Conservation (phyloP, 2,797 vertebrate species). For the Sphaeramia orbicularis region DNA sequence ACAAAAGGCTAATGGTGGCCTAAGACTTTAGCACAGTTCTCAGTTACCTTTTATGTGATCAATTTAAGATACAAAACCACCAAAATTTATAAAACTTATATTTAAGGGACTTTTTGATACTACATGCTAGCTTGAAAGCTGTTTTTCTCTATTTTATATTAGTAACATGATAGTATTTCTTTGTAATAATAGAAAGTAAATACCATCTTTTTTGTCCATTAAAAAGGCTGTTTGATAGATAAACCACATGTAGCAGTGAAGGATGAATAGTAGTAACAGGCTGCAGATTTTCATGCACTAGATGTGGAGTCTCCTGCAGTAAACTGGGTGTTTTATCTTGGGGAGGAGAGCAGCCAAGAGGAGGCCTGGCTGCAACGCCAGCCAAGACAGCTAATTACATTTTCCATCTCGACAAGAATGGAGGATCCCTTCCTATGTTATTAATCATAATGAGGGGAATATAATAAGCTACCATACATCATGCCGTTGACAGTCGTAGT, state of each 20-base stretch:
- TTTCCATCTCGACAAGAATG: slow-evolving; percentile 84
- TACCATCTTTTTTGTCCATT: too few relatives aligned
- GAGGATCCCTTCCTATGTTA: slow-evolving; percentile 84
- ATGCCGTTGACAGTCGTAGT: slow-evolving; percentile 78
- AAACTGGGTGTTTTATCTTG: slow-evolving; percentile 72
- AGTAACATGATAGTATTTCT: too few relatives aligned
- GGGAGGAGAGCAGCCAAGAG: slow-evolving; percentile 67
- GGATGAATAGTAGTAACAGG: slow-evolving; percentile 18
- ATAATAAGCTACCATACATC: slow-evolving; percentile 85
- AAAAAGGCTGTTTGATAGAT: too few relatives aligned
- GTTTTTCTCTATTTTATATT: too few relatives aligned
- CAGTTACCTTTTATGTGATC: too few relatives aligned
- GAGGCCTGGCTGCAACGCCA: slow-evolving; percentile 72
- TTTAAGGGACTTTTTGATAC: too few relatives aligned
- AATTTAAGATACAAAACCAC: too few relatives aligned
- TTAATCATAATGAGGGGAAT: slow-evolving; percentile 87
- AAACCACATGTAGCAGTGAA: not conserved
- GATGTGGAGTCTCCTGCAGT: slow-evolving; percentile 47
- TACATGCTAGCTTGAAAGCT: too few relatives aligned
- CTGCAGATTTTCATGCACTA: slow-evolving; percentile 36
- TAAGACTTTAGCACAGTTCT: too few relatives aligned
- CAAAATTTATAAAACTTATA: too few relatives aligned
- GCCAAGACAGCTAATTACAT: slow-evolving; percentile 85
- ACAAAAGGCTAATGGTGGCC: too few relatives aligned
- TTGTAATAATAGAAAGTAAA: too few relatives aligned